phyloP scores from a whole-genome alignment of 2,113 vertebrate species.

The Sclerurus mexicanus region DNA sequence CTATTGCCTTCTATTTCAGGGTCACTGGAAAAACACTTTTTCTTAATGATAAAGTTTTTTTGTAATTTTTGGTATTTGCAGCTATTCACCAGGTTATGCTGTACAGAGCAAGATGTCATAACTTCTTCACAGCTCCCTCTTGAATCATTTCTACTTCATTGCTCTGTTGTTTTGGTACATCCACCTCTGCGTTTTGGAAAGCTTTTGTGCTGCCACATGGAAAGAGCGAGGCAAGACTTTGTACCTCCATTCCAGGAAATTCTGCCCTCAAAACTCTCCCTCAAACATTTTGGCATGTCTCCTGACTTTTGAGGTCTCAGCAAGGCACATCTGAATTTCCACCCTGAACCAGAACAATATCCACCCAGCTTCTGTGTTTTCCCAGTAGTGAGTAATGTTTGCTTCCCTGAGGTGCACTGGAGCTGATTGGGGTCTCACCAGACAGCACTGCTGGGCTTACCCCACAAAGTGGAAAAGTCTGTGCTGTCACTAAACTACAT shows the following conservation, averaged over 20 bases:
- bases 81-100: not conserved
- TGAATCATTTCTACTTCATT: not conserved
- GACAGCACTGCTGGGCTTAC: not conserved
- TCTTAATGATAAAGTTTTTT: not conserved
- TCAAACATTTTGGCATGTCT: not conserved
- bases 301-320: not conserved
- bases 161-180: not conserved
- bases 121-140: not conserved
- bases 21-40: not conserved
- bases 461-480: rapidly evolving
- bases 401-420: not conserved
- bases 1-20: not conserved
- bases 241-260: not conserved
- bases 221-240: not conserved
- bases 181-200: not conserved
- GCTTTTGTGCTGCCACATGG: not conserved
- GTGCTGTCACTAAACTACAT: not conserved
- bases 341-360: not conserved
- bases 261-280: not conserved
- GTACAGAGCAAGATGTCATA: not conserved
- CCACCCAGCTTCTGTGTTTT: not conserved
- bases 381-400: not conserved
- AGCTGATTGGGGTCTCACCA: not conserved
- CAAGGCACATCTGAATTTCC: not conserved
- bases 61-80: not conserved